Percentiles rank a stretch among this genome's conserved stretches.
Conservation (phyloP, 2,797 vertebrate species). For the Liparis tanakae region DNA sequence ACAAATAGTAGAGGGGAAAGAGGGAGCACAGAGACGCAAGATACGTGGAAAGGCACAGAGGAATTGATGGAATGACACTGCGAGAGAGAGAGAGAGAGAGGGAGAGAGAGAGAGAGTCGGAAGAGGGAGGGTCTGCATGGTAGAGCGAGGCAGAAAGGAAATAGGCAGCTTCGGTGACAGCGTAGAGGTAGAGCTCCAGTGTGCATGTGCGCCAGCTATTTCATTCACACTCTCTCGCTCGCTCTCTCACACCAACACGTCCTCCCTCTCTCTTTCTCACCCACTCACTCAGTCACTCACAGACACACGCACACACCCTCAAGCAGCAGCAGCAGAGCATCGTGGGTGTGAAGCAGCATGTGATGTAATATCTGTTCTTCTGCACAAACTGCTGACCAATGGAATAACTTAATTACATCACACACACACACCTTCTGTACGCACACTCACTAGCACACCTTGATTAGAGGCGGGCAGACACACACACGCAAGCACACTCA, state of each 20-base stretch:
- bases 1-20: constrained; percentile 45
- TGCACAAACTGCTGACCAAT: constrained; percentile 64
- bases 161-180: constrained; percentile 70
- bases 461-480: constrained; percentile 22
- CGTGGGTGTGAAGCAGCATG: constrained; percentile 72
- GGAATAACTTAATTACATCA: constrained; percentile 71
- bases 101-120: constrained; percentile 12
- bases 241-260: constrained; percentile 8
- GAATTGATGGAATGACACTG: constrained; percentile 71
- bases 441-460: constrained; percentile 41
- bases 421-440: constrained; percentile 41
- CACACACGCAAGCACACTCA: constrained; percentile 23
- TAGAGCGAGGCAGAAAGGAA: constrained; percentile 48
- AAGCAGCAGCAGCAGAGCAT: constrained; percentile 69
- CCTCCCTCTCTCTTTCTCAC: constrained; percentile 36
- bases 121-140: constrained; percentile 32
- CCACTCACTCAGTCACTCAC: constrained; percentile 35
- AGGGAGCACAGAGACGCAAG: constrained; percentile 56
- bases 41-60: constrained; percentile 69
- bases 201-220: constrained; percentile 64
- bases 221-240: constrained; percentile 60
- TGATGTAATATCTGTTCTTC: constrained; percentile 70
- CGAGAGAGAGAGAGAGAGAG: constrained; percentile 33
- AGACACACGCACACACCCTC: constrained; percentile 57
- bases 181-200: constrained; percentile 74